phyloP scores from a whole-genome alignment of 2,797 vertebrate species.

The Acipenser oxyrinchus region DNA sequence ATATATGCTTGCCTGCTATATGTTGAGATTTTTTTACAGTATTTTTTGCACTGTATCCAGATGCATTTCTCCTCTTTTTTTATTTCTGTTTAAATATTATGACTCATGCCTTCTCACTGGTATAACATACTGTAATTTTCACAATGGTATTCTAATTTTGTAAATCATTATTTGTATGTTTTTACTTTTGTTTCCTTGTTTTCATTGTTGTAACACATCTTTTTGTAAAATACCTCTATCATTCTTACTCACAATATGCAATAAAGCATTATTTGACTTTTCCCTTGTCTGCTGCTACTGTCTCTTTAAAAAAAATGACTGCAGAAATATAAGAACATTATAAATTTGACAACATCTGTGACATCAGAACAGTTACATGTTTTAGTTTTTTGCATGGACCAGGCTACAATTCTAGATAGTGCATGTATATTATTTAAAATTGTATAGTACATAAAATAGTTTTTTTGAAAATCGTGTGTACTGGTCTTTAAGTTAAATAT shows the following conservation, averaged over 20 bases:
- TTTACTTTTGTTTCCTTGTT: slow-evolving; percentile 45
- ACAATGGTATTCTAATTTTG: slow-evolving; percentile 37
- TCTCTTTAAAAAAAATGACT: no score
- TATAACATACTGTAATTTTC: slow-evolving; percentile 40
- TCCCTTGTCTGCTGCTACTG: neutral
- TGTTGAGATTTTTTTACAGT: slow-evolving; percentile 75
- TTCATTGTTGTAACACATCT: slow-evolving; percentile 47
- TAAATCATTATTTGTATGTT: slow-evolving; percentile 67
- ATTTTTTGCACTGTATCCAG: slow-evolving; percentile 68
- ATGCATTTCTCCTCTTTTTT: slow-evolving; percentile 56
- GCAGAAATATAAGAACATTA: no score
- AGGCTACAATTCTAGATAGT: no score
- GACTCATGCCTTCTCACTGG: no score
- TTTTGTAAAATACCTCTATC: slow-evolving; percentile 56
- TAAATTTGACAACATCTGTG: no score
- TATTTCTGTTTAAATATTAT: slow-evolving; percentile 34
- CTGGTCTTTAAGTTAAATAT: no score
- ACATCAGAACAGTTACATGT: no score
- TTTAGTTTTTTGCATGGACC: no score
- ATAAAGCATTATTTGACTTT: slow-evolving; percentile 75
- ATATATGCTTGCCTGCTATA: slow-evolving; percentile 65
- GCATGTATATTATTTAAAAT: no score
- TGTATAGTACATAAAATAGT: no score
- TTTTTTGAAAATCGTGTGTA: no score
- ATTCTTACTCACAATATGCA: slow-evolving; percentile 71